These are phyloP conservation scores for Clamator glandarius DNA, from an alignment of 2,797 vertebrate genomes.

Conservation along the genomic window DNA sequence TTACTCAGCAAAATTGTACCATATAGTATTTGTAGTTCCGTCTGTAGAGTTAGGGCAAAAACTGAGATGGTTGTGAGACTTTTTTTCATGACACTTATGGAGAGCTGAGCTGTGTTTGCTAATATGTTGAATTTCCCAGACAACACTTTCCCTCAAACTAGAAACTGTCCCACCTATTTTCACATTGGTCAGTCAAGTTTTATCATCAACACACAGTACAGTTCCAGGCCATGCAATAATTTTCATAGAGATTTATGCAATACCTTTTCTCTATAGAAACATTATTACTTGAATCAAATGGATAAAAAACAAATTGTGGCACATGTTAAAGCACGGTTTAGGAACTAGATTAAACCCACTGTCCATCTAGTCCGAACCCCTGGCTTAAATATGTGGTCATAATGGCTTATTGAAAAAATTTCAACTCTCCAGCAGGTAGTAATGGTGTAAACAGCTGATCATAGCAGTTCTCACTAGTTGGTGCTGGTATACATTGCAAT, in stretches of 20 bases:
- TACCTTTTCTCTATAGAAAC: accelerated
- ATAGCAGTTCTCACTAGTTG: background rate
- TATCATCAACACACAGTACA: background rate
- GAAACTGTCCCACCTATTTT: background rate
- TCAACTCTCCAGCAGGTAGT: background rate
- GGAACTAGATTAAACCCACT: background rate
- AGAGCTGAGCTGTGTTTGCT: background rate
- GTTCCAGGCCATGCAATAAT: background rate
- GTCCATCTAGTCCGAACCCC: background rate
- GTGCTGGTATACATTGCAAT: background rate
- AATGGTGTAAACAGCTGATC: background rate
- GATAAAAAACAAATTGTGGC: background rate
- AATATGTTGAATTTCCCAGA: background rate
- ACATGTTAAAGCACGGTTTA: background rate
- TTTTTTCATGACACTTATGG: background rate
- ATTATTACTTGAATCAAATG: background rate
- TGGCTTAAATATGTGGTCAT: background rate
- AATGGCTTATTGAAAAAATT: background rate
- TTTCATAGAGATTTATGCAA: background rate
- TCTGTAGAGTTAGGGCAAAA: background rate
- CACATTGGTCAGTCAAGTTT: background rate
- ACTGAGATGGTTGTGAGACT: background rate
- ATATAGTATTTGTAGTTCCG: background rate
- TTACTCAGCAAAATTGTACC: background rate
- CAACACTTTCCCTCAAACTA: background rate